Percentiles rank a stretch among this genome's conserved stretches.
These are phyloP conservation scores for Indicator maculatus DNA, from an alignment of 2,113 vertebrate genomes.

Conservation along the genomic window DNA sequence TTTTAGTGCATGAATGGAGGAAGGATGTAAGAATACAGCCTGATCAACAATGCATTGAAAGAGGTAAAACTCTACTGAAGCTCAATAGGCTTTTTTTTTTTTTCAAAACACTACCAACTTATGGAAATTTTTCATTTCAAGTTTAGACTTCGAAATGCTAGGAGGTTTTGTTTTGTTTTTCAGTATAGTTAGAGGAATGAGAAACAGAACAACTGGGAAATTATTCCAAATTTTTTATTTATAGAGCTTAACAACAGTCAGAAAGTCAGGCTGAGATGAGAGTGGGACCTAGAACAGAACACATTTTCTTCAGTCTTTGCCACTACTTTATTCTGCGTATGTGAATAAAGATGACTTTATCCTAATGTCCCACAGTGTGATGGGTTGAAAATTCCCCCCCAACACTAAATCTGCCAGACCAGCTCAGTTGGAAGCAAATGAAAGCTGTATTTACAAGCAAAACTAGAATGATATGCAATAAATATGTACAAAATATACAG, in stretches of 20 bases:
- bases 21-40: not conserved
- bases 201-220: not conserved
- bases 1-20: not conserved
- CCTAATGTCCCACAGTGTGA: not conserved
- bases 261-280: not conserved
- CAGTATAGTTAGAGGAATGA: not conserved
- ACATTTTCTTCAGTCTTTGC: not conserved
- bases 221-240: not conserved
- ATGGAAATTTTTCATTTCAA: not conserved
- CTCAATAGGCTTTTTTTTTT: not conserved
- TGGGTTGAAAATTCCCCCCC: no score
- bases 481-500: no score
- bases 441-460: no score
- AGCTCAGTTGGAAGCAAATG: no score
- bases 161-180: not conserved
- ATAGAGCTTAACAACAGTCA: not conserved
- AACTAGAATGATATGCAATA: no score
- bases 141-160: not conserved
- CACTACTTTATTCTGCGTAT: not conserved
- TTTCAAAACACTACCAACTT: not conserved
- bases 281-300: not conserved
- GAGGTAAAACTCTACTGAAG: not conserved
- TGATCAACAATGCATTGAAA: not conserved
- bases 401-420: no score
- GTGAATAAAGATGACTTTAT: not conserved